phyloP scores from a whole-genome alignment of 2,888 invertebrate species.

The Hirtodrosophila trivittata region DNA sequence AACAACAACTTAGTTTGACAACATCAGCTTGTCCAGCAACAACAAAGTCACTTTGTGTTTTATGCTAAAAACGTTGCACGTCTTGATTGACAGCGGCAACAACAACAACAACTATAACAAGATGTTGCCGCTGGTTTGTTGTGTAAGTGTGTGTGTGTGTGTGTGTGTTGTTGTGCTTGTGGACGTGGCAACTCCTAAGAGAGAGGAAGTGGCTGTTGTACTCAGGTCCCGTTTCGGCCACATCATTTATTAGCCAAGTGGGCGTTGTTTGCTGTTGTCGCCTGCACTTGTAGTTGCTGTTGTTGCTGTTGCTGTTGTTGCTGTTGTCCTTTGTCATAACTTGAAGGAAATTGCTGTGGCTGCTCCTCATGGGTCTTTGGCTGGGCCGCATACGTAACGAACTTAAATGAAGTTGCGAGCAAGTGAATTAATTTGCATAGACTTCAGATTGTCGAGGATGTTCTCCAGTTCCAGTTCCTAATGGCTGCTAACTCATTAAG shows the following conservation, averaged over 20 bases:
- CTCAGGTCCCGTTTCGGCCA: conserved; percentile 49
- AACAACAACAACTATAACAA: conserved; percentile 26
- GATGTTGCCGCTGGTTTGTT: conserved; percentile 1
- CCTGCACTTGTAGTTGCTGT: conserved; percentile 32
- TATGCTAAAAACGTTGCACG: conserved; percentile 64
- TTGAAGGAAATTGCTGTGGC: conserved; percentile 28
- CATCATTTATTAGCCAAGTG: conserved; percentile 64
- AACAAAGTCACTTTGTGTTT: conserved; percentile 50
- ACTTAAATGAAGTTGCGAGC: conserved; percentile 67
- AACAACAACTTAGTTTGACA: conserved; percentile 46
- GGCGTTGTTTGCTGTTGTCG: conserved; percentile 44
- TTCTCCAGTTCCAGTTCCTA: background rate
- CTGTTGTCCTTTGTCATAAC: conserved; percentile 48
- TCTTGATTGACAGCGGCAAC: conserved; percentile 69
- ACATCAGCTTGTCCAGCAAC: conserved; percentile 62
- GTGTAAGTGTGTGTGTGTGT: conserved; percentile 18
- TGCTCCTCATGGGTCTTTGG: conserved; percentile 32
- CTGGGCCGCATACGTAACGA: conserved; percentile 69
- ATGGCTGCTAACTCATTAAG: conserved; percentile 63
- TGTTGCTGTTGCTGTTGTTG: conserved; percentile 7
- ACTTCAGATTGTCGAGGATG: conserved; percentile 43
- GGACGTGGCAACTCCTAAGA: background rate
- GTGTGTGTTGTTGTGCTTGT: conserved; percentile 1
- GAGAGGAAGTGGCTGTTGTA: conserved; percentile 30
- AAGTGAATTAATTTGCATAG: conserved; percentile 71